Evolutionary conservation across 2,888 invertebrate species (phyloP), one percentile per base, ranked within the genome.

Genomic region (Nipponacmea schrenckii): DNA sequence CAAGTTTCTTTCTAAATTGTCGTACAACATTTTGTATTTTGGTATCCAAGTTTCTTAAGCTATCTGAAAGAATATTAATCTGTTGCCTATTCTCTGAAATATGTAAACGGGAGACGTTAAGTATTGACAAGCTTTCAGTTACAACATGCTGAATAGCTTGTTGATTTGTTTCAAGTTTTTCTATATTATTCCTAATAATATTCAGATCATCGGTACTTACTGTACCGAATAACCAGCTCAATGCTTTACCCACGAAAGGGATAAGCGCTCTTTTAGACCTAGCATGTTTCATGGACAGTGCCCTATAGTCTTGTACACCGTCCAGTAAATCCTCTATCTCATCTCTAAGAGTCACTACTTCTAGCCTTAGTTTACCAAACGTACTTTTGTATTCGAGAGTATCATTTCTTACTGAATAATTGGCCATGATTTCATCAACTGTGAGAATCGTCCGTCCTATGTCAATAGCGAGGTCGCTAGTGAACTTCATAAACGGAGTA

Each of bases 91-190:
- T 50, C 15, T 17, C 20, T n/a, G 17, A n/a, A n/a, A 50, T 50
- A 17, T 50, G 17, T 27, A 64, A n/a, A 17, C 67, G 66, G 10
- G 74, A 62, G n/a, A 74, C 17, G 46, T 72, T 72, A 0, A 74
- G 26, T 5, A 72, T 24, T 17, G 70, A 64, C 14, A 72, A n/a
- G 44, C 68, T 64, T 50, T 64, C n/a, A 2, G 67, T 44, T 2
- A 74, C 14, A 20, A 69, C 70, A 69, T 72, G 74, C 31, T 68
- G 50, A 15, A 74, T 65, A 10, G 67, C 15, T 68, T 72, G 50
- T 50, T 74, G 74, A 50, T 72, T 72, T 45, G 15, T 17, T n/a
- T 69, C 69, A 26, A 68, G 27, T 46, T 10, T 69, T 26, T 50
- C 14, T 45, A 71, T 62, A 62, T 69, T 71, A 27, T 20, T 66